These are phyloP conservation scores for Otis tarda DNA, from an alignment of 2,113 vertebrate genomes.

Conservation along the genomic window DNA sequence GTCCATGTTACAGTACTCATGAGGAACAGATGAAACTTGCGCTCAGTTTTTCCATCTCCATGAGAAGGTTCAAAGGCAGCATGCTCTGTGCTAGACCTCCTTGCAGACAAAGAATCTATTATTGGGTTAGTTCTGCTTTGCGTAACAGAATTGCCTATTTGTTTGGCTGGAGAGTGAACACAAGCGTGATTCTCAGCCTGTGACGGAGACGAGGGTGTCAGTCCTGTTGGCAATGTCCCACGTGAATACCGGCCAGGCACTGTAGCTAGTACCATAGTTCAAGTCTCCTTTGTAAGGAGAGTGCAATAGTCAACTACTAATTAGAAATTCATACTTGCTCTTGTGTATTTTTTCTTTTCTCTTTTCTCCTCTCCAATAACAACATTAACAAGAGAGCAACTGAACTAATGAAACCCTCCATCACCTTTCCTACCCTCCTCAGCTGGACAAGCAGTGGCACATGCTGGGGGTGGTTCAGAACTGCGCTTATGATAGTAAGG, in stretches of 20 bases:
- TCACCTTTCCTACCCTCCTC: background rate
- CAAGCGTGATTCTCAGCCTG: background rate
- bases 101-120: background rate
- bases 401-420: background rate
- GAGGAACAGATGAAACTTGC: background rate
- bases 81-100: background rate
- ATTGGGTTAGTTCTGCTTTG: background rate
- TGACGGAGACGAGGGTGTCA: background rate
- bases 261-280: background rate
- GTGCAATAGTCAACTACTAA: background rate
- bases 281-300: background rate
- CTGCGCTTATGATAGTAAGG: background rate
- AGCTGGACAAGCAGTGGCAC: background rate
- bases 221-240: background rate
- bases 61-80: background rate
- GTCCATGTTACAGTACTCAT: background rate
- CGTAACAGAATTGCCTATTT: background rate
- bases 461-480: background rate
- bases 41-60: background rate
- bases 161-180: background rate
- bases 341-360: background rate
- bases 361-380: background rate
- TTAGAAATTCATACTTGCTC: background rate
- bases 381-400: background rate
- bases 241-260: background rate